These are phyloP conservation scores for Antitype chi DNA, from an alignment of 2,888 invertebrate species.

Conservation along the genomic window DNA sequence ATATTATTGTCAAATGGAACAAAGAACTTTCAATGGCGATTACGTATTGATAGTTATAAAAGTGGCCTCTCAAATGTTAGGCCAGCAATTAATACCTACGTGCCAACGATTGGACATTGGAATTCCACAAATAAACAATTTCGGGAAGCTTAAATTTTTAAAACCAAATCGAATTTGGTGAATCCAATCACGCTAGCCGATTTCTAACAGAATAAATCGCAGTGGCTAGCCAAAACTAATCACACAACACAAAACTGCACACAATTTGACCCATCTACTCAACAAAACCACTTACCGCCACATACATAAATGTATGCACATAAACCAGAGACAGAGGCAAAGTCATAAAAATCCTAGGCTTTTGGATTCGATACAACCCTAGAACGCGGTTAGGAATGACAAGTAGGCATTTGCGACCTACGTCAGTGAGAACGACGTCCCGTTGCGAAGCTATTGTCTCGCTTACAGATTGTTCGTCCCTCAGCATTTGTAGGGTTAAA, in stretches of 20 bases:
- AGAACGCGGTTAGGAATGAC: constrained; percentile 59
- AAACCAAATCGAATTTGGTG: not conserved
- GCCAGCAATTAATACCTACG: not conserved
- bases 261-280: not conserved
- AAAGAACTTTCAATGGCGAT: not conserved
- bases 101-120: not conserved
- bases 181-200: not conserved
- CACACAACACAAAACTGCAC: constrained; percentile 9
- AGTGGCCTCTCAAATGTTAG: not conserved
- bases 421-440: constrained; percentile 52
- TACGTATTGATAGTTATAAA: not conserved
- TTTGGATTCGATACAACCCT: constrained; percentile 53
- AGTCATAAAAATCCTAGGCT: constrained; percentile 54
- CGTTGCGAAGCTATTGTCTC: constrained; percentile 56
- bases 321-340: constrained; percentile 40
- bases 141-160: constrained; percentile 10
- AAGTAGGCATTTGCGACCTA: constrained; percentile 61
- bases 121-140: constrained; percentile 6
- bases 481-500: constrained; percentile 57
- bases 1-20: not conserved
- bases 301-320: constrained; percentile 51
- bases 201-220: not conserved
- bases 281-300: constrained; percentile 7
- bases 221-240: not conserved
- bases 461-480: constrained; percentile 57